These are phyloP conservation scores for Trachelipus rathkii DNA, from an alignment of 1,140 invertebrate species.

Conservation along the genomic window DNA sequence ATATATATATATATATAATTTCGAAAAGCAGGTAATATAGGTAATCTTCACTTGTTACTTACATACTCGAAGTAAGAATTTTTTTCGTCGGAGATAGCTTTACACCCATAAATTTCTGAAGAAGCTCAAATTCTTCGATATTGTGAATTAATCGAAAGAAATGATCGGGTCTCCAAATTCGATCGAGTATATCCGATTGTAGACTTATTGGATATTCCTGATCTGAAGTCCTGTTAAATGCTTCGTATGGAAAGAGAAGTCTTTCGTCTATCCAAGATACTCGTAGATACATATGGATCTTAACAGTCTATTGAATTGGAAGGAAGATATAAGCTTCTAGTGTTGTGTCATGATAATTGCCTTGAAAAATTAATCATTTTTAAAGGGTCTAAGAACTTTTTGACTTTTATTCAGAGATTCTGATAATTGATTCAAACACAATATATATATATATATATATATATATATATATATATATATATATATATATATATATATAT, in stretches of 20 bases:
- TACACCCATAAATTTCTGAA: background rate
- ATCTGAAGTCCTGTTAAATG: background rate
- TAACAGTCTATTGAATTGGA: conserved; percentile 9
- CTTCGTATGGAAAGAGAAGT: conserved; percentile 14
- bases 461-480: too few species aligned
- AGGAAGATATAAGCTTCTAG: too few species aligned
- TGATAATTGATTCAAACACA: too few species aligned
- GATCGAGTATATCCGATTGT: background rate
- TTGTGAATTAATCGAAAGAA: background rate
- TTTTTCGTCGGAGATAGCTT: background rate
- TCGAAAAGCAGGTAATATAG: too few species aligned
- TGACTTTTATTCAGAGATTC: too few species aligned
- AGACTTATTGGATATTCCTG: background rate
- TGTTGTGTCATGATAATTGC: too few species aligned
- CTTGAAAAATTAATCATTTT: too few species aligned
- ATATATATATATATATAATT: background rate
- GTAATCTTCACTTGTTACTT: background rate
- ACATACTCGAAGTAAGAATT: background rate
- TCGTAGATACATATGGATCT: conserved; percentile 26
- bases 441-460: too few species aligned
- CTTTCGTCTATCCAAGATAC: conserved; percentile 24
- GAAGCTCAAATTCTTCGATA: background rate
- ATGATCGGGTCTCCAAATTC: background rate
- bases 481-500: too few species aligned
- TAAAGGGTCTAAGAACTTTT: too few species aligned